Evolutionary conservation across 2,888 invertebrate genomes (phyloP), one percentile per base, ranked within the genome.

Genomic region (Erebia palarica): DNA sequence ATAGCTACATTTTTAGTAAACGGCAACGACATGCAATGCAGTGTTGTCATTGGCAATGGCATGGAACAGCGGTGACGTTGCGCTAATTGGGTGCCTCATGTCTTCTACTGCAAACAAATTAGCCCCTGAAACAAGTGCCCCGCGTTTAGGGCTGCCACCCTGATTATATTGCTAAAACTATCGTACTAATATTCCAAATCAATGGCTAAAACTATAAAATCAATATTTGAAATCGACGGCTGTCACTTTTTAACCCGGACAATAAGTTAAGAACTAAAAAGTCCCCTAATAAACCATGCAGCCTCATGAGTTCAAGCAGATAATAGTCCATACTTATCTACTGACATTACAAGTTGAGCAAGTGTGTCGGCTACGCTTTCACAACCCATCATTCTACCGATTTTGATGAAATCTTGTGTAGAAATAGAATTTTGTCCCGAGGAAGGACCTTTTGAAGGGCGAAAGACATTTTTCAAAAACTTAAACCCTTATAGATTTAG

Each of bases 31-130:
- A 21, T 57, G 42, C 55, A 14, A 51, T 65, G 59, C 67, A 67
- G 67, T 49, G 68, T 59, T 70, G 84, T 84, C 85, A 85, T 84
- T 86, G 85, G 83, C 76, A 84, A 81, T 75, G 72, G 75, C 74
- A 68, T 58, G 81, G 77, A 81, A 81, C 79, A 79, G 68, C 81
- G 82, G 79, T 79, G 81, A 79, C 79, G 79, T 78, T 78, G 79
- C 84, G 82, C 88, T 90, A 89, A 90, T 89, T 90, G 88, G 88
- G 83, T 81, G 81, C 82, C 82, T 83, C 85, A 84, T 79, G 76
- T 75, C 78, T 77, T 80, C 80, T 82, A 82, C 79, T 83, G 82
- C 87, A 88, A 87, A 88, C 87, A 88, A 89, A 90, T 90, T 90
- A 89, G 85, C 84, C 80, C 79, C 81, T 84, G 85, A 79, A 86